Evolutionary conservation across 2,888 invertebrate species (phyloP).

Genomic region (Pteria penguin): DNA sequence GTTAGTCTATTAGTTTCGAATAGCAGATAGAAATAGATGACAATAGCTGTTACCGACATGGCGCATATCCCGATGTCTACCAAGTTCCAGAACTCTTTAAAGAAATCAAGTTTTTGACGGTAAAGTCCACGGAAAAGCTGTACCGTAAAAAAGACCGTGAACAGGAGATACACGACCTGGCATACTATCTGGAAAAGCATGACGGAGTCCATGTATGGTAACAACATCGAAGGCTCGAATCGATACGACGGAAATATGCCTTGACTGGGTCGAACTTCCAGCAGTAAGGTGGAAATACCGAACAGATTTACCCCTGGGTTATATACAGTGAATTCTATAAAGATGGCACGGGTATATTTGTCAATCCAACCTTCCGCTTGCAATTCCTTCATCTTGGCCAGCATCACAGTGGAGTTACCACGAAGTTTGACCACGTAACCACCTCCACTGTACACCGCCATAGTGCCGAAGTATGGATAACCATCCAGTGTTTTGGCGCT

Average conservation of each 20-base stretch:
- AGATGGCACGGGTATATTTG: conserved; percentile 81
- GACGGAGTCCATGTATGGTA: conserved; percentile 73
- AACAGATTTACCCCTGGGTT: conserved; percentile 80
- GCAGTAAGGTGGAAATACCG: conserved; percentile 73
- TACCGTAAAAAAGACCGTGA: conserved; percentile 78
- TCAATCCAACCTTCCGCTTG: conserved; percentile 81
- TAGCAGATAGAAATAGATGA: conserved; percentile 76
- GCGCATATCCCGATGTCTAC: conserved; percentile 74
- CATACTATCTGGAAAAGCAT: conserved; percentile 75
- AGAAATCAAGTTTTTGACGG: conserved; percentile 73
- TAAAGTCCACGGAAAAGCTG: conserved; percentile 73
- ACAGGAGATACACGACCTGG: conserved; percentile 71
- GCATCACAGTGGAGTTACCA: conserved; percentile 68
- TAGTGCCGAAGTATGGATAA: conserved; percentile 80
- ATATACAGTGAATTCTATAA: conserved; percentile 82
- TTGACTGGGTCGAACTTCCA: conserved; percentile 77
- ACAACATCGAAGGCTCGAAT: conserved; percentile 78
- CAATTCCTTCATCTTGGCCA: conserved; percentile 74
- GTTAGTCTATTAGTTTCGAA: conserved; percentile 77
- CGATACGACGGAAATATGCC: conserved; percentile 74
- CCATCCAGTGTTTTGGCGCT: conserved; percentile 77
- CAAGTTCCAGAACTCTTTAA: conserved; percentile 76
- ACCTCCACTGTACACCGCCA: conserved; percentile 81
- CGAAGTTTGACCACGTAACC: conserved; percentile 81
- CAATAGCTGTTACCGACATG: conserved; percentile 75